Evolutionary conservation across 2,888 invertebrate species (phyloP).

Genomic region (Zygothrica quintamaculata): DNA sequence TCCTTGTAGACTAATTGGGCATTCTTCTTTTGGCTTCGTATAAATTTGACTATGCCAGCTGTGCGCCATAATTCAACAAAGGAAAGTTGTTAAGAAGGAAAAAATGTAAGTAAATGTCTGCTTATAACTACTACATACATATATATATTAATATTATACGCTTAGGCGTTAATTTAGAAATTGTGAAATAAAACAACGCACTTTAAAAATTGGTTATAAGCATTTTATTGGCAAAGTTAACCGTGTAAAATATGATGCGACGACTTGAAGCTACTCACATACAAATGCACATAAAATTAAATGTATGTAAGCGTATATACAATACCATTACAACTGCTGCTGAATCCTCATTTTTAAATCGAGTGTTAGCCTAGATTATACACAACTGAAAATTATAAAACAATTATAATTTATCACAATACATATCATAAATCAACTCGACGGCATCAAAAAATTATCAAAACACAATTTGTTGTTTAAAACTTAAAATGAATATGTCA

Average conservation of each 20-base stretch:
- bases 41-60: slow-evolving; percentile 81
- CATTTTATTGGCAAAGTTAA: slow-evolving; percentile 45
- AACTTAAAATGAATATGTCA: not conserved
- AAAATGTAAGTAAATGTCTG: slow-evolving; percentile 38
- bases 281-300: slow-evolving; percentile 3
- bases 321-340: not conserved
- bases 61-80: slow-evolving; percentile 23
- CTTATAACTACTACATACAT: slow-evolving; percentile 15
- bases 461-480: not conserved
- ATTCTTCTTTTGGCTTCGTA: slow-evolving; percentile 85
- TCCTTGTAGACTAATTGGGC: slow-evolving; percentile 84
- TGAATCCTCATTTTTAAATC: no score
- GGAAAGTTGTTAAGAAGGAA: slow-evolving; percentile 32
- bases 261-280: not conserved
- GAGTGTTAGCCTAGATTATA: no score
- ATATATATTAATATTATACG: slow-evolving; percentile 13
- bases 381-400: not conserved
- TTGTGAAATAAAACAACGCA: slow-evolving; percentile 55
- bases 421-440: not conserved
- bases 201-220: slow-evolving; percentile 24
- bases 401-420: slow-evolving; percentile 2
- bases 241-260: slow-evolving; percentile 4
- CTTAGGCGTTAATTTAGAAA: not conserved
- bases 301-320: slow-evolving; percentile 4
- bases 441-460: not conserved